A percentile compares a stretch with the other conserved stretches of the same genome.
Evolutionary conservation across 2,888 invertebrate genomes (phyloP).

Genomic region (Colletes collaris): DNA sequence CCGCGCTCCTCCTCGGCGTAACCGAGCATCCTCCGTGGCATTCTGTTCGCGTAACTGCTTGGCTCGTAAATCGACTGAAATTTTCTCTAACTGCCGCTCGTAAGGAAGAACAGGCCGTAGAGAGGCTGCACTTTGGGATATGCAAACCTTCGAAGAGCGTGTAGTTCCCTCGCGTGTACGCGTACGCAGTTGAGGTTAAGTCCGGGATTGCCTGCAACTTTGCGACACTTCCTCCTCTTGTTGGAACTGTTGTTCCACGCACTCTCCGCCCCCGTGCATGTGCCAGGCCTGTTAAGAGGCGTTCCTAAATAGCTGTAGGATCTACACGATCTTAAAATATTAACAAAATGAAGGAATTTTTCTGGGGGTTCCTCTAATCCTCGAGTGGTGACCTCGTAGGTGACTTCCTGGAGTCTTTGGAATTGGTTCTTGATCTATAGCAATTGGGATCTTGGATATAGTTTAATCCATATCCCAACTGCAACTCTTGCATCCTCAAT

Average conservation of each 20-base stretch:
- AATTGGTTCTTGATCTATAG: no score
- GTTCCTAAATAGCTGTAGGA: no score
- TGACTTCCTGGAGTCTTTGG: no score
- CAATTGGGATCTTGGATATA: no score
- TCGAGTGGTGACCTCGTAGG: no score
- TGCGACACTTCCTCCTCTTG: constrained; percentile 12
- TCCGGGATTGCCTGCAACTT: not conserved
- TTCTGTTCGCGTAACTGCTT: constrained; percentile 35
- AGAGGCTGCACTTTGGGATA: constrained; percentile 36
- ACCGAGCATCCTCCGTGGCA: constrained; percentile 14
- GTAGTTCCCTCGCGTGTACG: constrained; percentile 13
- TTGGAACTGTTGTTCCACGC: constrained; percentile 31
- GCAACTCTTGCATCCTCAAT: no score
- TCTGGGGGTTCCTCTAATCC: no score
- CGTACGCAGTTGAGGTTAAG: not conserved
- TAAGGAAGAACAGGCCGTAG: constrained; percentile 36
- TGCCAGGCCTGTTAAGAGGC: no score
- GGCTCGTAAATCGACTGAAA: constrained; percentile 55
- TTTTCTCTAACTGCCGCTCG: constrained; percentile 58
- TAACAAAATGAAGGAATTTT: no score
- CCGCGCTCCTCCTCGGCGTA: constrained; percentile 28
- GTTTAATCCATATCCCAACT: no score
- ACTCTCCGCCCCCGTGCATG: not conserved
- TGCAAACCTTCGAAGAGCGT: constrained; percentile 41
- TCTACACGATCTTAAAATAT: no score